A percentile compares a stretch with the other conserved stretches of the same genome.
Evolutionary conservation across 92 coral and sea anemone genomes (phyloP).

Genomic region (Heteractis magnifica): DNA sequence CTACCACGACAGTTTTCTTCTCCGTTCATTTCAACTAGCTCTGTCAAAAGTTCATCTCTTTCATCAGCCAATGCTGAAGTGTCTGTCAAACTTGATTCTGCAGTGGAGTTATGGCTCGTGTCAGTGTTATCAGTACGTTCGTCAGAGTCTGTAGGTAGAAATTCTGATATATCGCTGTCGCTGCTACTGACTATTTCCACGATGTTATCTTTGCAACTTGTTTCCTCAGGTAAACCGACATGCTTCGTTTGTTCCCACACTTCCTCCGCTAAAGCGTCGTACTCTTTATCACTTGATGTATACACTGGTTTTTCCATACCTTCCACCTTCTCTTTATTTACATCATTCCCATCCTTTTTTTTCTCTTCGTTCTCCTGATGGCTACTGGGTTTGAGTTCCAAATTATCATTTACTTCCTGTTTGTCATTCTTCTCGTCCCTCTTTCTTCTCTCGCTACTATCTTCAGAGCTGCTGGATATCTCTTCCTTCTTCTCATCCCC

Average conservation of each 20-base stretch:
- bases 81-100: conserved; percentile 3
- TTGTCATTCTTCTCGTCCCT: background rate
- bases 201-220: background rate
- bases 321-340: background rate
- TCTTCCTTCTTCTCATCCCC: background rate
- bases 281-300: conserved; percentile 38
- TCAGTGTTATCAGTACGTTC: background rate
- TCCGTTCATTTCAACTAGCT: conserved; percentile 46
- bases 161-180: background rate
- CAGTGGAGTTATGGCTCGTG: background rate
- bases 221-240: background rate
- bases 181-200: conserved; percentile 11
- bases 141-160: background rate
- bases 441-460: background rate
- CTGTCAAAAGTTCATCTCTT: conserved; percentile 31
- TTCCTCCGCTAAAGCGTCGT: conserved; percentile 29
- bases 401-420: background rate
- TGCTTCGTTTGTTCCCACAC: conserved; percentile 25
- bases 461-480: background rate
- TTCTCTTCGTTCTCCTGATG: background rate
- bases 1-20: conserved; percentile 38
- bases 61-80: background rate
- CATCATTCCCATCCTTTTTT: background rate
- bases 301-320: background rate
- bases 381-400: background rate